Percentiles rank a stretch among this genome's conserved stretches.
phyloP scores from a whole-genome alignment of 2,113 vertebrate genomes.

The Pterocles orientalis region DNA sequence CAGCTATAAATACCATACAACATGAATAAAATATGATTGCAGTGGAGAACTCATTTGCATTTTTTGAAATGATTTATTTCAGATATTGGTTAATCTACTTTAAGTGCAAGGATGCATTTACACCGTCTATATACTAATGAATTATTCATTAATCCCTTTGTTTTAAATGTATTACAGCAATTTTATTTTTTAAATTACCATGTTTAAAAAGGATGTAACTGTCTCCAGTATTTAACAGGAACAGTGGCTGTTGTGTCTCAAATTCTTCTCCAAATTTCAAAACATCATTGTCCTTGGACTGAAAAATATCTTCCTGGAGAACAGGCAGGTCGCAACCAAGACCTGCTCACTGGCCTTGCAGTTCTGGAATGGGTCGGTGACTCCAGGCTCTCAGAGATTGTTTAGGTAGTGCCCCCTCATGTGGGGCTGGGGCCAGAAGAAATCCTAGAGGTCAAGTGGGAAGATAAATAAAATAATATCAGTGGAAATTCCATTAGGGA shows the following conservation, averaged over 20 bases:
- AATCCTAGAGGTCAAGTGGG: not conserved
- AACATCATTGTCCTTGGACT: not conserved
- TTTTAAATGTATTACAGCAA: not conserved
- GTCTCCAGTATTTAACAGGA: not conserved
- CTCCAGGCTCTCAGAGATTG: not conserved
- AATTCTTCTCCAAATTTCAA: not conserved
- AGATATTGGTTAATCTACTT: not conserved
- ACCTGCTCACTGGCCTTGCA: not conserved
- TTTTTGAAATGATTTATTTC: not conserved
- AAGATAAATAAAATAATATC: not conserved
- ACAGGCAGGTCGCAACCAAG: not conserved
- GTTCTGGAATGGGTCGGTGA: not conserved
- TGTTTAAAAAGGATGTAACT: not conserved
- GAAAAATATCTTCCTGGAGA: not conserved
- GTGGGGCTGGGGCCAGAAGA: not conserved
- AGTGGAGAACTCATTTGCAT: not conserved
- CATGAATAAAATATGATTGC: not conserved
- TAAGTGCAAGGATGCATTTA: not conserved
- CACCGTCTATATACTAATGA: not conserved
- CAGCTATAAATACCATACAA: not conserved
- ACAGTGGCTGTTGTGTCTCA: not conserved
- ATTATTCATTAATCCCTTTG: not conserved
- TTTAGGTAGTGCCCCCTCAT: accelerated
- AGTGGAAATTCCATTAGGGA: not conserved
- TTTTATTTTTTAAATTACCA: not conserved